Evolutionary conservation across 92 coral and sea anemone species (phyloP), one percentile per base, ranked within the genome.

Genomic region (Zoanthus solanderi): DNA sequence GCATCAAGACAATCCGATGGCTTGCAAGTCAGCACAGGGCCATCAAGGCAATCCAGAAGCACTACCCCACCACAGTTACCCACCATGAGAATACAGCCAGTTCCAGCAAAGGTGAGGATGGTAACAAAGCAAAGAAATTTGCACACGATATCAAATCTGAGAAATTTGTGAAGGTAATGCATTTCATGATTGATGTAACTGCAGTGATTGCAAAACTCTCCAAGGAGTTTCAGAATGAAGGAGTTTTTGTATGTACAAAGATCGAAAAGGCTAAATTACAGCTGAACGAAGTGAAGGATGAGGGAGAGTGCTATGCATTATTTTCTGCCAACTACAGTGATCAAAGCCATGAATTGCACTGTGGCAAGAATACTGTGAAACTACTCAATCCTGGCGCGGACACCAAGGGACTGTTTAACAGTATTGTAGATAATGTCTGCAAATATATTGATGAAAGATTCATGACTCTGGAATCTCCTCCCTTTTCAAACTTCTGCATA

Each of bases 101-200:
- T 77, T 18, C 84, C 79, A 82, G 76, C 83, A 86, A 72, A 75
- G 83, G 84, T 7, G 76, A 75, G 42, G 89, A 86, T 86, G 84
- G 83, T 57, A 74, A 73, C 78, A 76, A 76, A 61, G 84, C 73
- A 16, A 86, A 75, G 58, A 74, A 66, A 56, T 67, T 42, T 74
- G 68, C 50, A 66, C 72, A 77, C 42, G 89, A 65, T 77, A 87
- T 78, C 71, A 78, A 77, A 32, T 32, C 85, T 61, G 89, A 37
- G 47, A 87, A 87, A 76, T 78, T 87, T 78, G 89, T 78, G 52
- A 66, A 66, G 61, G 45, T 87, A 78, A 18, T 87, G 72, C 75
- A 87, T 57, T 87, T 87, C 71, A 76, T 68, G 60, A 83, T 66
- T 78, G 72, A 87, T 53, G 58, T 78, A 46, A 69, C 46, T 77